These are phyloP conservation scores for Macrostomum lignano DNA, from an alignment of 1,140 invertebrate genomes.

Conservation along the genomic window DNA sequence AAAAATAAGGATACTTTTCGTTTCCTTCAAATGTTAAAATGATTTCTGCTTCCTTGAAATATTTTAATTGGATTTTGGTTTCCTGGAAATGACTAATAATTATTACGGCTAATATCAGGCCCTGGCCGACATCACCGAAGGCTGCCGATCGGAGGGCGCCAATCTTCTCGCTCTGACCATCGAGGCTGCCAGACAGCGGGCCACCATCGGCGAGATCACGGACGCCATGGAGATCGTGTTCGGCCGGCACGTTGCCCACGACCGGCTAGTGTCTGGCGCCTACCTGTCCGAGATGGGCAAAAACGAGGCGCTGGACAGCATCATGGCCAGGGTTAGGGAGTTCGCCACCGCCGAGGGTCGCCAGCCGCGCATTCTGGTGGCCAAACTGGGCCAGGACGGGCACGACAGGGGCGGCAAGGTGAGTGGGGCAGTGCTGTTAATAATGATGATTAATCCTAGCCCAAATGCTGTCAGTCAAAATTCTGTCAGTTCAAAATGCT, in stretches of 20 bases:
- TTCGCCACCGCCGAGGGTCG: conserved; percentile 34
- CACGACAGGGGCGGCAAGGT: conserved; percentile 39
- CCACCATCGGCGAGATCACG: conserved; percentile 37
- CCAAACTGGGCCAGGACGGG: conserved; percentile 41
- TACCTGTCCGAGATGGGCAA: conserved; percentile 35
- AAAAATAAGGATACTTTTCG: too few relatives aligned
- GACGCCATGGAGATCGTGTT: conserved; percentile 35
- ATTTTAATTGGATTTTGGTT: too few relatives aligned
- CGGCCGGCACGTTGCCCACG: conserved; percentile 33
- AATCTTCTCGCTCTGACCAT: conserved; percentile 34
- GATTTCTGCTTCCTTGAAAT: too few relatives aligned
- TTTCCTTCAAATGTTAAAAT: too few relatives aligned
- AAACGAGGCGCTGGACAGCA: conserved; percentile 28
- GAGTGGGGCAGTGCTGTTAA: too few relatives aligned
- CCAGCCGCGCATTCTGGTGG: conserved; percentile 36
- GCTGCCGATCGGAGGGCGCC: conserved; percentile 24
- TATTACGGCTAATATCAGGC: too few relatives aligned
- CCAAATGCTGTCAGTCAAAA: too few relatives aligned
- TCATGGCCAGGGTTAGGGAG: conserved; percentile 28
- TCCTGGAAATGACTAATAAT: too few relatives aligned
- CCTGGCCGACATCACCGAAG: conserved; percentile 30
- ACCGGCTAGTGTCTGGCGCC: conserved; percentile 35
- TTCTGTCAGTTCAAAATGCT: too few relatives aligned
- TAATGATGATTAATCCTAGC: too few relatives aligned
- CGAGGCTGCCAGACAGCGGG: conserved; percentile 30